Conservation (phyloP, 2,113 vertebrate species). For the Nibea albiflora region DNA sequence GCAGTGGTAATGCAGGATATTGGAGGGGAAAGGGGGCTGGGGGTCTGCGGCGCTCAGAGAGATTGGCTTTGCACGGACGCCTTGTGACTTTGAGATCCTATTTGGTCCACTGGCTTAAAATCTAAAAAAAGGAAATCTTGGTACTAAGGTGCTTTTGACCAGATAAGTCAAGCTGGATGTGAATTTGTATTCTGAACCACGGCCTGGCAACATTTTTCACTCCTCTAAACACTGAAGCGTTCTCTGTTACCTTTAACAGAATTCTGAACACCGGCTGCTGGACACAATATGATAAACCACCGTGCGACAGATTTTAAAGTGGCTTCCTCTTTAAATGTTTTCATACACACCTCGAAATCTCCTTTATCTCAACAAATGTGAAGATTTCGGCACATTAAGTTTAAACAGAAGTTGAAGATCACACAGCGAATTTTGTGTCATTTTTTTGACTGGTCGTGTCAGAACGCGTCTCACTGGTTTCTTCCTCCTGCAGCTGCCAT, state of each 20-base stretch:
- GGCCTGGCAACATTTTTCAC: slow-evolving; percentile 28
- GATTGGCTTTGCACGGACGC: slow-evolving; percentile 76
- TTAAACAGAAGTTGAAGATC: neutral
- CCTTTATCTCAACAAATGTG: neutral
- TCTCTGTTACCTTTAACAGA: neutral
- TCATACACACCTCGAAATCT: neutral
- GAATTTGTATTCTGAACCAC: slow-evolving; percentile 65
- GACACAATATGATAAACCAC: neutral
- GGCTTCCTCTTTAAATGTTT: neutral
- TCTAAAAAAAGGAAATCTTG: slow-evolving; percentile 67
- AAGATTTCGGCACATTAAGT: neutral
- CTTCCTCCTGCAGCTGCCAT: neutral
- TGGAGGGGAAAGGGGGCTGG: slow-evolving; percentile 33
- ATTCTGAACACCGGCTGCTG: neutral
- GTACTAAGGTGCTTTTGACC: slow-evolving; percentile 69
- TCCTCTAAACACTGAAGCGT: slow-evolving; percentile 39
- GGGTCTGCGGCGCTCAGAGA: slow-evolving; percentile 38
- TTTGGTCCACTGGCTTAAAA: slow-evolving; percentile 79
- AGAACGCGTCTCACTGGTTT: neutral
- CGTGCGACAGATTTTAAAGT: neutral
- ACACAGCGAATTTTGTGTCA: too few relatives aligned
- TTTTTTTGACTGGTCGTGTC: too few relatives aligned
- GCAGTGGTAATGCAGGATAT: slow-evolving; percentile 54
- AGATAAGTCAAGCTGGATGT: slow-evolving; percentile 69
- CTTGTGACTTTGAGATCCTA: slow-evolving; percentile 76